Base-by-base conservation (phyloP, 2,797 vertebrate species). In the Enteromius radiatus region DNA sequence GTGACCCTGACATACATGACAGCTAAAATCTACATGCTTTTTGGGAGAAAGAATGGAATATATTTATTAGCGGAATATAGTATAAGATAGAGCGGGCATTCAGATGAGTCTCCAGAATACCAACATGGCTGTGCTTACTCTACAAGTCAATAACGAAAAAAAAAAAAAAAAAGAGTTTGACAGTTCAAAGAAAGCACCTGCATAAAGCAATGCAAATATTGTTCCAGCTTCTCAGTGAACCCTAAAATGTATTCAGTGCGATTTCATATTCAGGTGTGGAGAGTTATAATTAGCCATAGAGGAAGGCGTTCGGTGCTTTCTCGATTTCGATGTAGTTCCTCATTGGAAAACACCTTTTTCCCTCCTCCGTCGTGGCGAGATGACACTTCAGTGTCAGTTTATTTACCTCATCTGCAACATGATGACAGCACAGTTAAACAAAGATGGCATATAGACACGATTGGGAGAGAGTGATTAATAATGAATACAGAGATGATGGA, bases 131-230 rank as follows among this genome's bases (percentile, higher is more conserved):
- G 59, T 26, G 52, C 52, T 49, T 83, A 79, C 69, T 67, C 63
- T 73, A 85, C 87, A 84, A 85, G 85, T 86, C 87, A 88, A 87
- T 87, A 88, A 87, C 80, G 75, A n/a, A n/a, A 6, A 12, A 31
- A 31, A 28, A 31, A 31, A 28, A 21, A 61, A 76, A 89, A 87
- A 84, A 78, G 83, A 86, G 88, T 91, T 89, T 91, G 91, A 92
- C 91, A 93, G 91, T 92, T 92, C 89, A 92, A 91, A 92, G 89
- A 89, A 85, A 87, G 89, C 88, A 88, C 86, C 86, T 89, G 84
- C 89, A 90, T 91, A 92, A 92, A 88, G 89, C 65, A 88, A 92
- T 93, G 91, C 88, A 92, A 93, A 93, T 93, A 82, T 81, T 91
- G 90, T 90, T 89, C 90, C 76, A 84, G 78, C 89, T 87, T 87